Conservation (phyloP, 2,113 vertebrate genomes). For the Mus spicilegus region DNA sequence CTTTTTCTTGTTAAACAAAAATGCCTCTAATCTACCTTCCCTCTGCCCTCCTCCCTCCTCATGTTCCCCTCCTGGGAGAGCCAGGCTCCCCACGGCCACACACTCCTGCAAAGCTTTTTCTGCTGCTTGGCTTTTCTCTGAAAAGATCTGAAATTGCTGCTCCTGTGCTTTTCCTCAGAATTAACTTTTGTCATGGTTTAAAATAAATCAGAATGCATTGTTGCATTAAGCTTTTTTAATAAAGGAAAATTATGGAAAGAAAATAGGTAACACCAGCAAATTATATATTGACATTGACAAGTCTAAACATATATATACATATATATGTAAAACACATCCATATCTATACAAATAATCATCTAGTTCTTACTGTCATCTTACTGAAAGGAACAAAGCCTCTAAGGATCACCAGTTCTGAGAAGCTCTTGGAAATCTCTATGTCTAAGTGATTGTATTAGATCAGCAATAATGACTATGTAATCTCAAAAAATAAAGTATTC, state of each 20-base stretch:
- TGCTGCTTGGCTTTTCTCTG: constrained; percentile 86
- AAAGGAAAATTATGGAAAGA: constrained; percentile 79
- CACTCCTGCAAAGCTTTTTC: constrained; percentile 82
- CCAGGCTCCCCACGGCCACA: constrained; percentile 71
- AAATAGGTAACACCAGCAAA: constrained; percentile 94
- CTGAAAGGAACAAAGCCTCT: constrained; percentile 86
- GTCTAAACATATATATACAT: constrained; percentile 80
- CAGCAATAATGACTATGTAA: constrained; percentile 99
- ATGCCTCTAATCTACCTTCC: background rate
- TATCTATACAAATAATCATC: constrained; percentile 83
- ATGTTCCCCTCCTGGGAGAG: constrained; percentile 32
- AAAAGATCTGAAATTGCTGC: constrained; percentile 84
- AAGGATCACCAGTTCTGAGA: constrained; percentile 86
- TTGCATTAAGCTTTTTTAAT: constrained; percentile 82
- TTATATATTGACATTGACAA: constrained; percentile 84
- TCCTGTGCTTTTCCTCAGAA: constrained; percentile 85
- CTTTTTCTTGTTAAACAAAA: constrained; percentile 51
- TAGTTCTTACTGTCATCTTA: constrained; percentile 92
- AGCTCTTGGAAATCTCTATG: constrained; percentile 93
- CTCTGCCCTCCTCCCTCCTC: constrained; percentile 58
- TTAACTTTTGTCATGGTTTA: constrained; percentile 80
- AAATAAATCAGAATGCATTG: constrained; percentile 76
- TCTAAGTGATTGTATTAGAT: constrained; percentile 96
- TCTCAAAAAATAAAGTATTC: constrained; percentile 91
- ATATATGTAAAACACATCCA: constrained; percentile 4